Evolutionary conservation across 2,888 invertebrate genomes (phyloP).

Genomic region (Tipula unca): DNA sequence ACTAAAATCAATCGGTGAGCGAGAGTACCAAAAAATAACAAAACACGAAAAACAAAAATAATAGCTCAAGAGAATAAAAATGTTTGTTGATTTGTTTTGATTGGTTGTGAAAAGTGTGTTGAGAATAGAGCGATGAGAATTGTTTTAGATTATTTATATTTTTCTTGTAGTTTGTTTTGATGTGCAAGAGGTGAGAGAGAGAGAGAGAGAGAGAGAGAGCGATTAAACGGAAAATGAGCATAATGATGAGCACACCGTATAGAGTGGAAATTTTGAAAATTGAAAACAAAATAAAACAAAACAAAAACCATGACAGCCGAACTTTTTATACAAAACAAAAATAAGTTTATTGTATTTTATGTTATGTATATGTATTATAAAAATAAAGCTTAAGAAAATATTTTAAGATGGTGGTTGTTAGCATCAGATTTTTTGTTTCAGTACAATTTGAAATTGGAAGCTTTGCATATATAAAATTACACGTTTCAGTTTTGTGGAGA

Average conservation of each 20-base stretch:
- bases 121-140: not conserved
- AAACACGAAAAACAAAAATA: not conserved
- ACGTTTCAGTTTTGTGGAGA: not conserved
- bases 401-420: not conserved
- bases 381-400: not conserved
- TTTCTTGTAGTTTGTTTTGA: not conserved
- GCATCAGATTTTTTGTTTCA: not conserved
- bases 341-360: not conserved
- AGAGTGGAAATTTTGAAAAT: not conserved
- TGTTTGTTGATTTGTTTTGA: not conserved
- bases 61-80: not conserved
- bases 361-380: not conserved
- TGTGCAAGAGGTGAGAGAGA: not conserved
- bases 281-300: not conserved
- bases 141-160: no score
- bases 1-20: not conserved
- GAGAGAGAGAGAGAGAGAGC: not conserved
- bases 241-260: not conserved
- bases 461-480: not conserved
- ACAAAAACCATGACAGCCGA: not conserved
- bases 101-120: not conserved
- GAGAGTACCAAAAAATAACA: not conserved
- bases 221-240: not conserved
- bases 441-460: not conserved
- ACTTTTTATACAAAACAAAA: not conserved